phyloP scores from a whole-genome alignment of 2,797 vertebrate genomes.

The Apogon talboti region DNA sequence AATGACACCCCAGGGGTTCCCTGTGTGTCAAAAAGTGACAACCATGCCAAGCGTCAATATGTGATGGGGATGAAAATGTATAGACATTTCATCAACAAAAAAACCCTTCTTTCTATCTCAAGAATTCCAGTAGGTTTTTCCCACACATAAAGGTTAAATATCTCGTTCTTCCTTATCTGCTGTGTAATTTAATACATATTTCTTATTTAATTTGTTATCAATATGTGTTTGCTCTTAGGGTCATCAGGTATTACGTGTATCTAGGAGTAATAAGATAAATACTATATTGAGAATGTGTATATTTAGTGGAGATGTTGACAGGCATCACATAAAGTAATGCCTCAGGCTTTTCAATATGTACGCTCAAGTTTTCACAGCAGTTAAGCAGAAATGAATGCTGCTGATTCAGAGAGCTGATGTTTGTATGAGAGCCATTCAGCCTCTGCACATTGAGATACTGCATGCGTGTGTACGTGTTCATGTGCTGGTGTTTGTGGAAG shows the following conservation, averaged over 20 bases:
- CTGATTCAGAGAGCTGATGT: conserved; percentile 48
- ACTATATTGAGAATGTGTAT: conserved; percentile 9
- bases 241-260: conserved; percentile 13
- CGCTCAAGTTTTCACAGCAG: conserved; percentile 36
- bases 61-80: no score
- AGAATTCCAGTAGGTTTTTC: not conserved
- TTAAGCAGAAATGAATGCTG: conserved; percentile 48
- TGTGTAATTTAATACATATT: conserved; percentile 11
- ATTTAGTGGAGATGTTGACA: conserved; percentile 22
- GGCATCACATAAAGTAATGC: conserved; percentile 25
- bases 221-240: conserved; percentile 10
- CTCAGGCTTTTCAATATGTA: conserved; percentile 29
- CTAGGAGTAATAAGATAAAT: conserved; percentile 24
- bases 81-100: not conserved
- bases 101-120: not conserved
- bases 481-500: conserved; percentile 1
- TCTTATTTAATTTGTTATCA: conserved; percentile 24
- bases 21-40: no score
- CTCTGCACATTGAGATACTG: conserved; percentile 21
- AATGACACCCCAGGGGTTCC: no score
- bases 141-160: not conserved
- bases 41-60: no score
- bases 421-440: conserved; percentile 10
- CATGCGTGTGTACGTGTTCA: conserved; percentile 13
- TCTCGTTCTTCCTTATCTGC: not conserved